Base-by-base conservation (phyloP, 2,113 vertebrate genomes). In the Gambusia affinis region DNA sequence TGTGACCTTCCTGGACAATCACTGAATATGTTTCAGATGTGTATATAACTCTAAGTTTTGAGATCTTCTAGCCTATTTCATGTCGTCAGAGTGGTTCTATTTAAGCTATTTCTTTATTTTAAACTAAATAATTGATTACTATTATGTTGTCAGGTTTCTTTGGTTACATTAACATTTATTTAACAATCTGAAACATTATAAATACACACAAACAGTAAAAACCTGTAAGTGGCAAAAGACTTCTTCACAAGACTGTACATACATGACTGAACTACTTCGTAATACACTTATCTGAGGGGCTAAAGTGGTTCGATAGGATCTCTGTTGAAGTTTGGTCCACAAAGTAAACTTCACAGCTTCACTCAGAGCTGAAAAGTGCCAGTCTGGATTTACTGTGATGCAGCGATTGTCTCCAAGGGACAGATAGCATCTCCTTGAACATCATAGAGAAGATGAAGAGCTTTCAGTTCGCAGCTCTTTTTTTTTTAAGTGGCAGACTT, bases 361-460 rank as follows among this genome's bases (percentile, higher is more conserved):
- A 12, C 47, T 68, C n/a, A 66, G 22, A 19, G 14, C 15, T 61
- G 22, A 22, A 28, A 73, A 11, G 37, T 31, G 84, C 86, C 75
- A 60, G 65, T 65, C 27, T 29, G 67, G 33, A 31, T 81, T 71
- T 73, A 79, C 66, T 19, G 0, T 37, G 35, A 19, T 74, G 79
- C 63, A 65, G 75, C 1, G 29, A 69, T 70, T 63, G 69, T 81
- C 60, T 80, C 73, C 27, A 1, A 27, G 42, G 73, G 57, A 60
- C 22, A 37, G 64, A 86, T 69, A 78, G 73, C 65, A 60, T 73
- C 61, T 77, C 62, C 67, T 31, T 31, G 60, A 64, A 78, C 30
- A 78, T 66, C 64, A 70, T n/a, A 72, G 24, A 71, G 51, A 70
- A 67, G 60, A 11, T 73, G 72, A 73, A 60, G 44, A 70, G 69